These are phyloP conservation scores for Anoplopoma fimbria DNA, from an alignment of 2,113 vertebrate genomes.

Conservation along the genomic window DNA sequence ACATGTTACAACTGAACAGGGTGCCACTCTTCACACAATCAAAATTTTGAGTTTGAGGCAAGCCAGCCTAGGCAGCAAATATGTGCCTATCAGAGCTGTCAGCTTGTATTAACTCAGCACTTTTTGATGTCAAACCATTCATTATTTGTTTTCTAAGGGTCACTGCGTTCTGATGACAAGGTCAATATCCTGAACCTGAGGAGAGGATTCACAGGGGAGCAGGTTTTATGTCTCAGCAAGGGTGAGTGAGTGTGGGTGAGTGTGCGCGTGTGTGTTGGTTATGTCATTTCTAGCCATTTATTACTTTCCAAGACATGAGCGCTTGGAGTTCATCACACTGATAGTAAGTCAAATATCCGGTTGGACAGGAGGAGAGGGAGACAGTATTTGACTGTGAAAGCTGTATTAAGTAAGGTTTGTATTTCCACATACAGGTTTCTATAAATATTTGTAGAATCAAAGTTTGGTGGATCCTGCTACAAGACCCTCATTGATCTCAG, in stretches of 20 bases:
- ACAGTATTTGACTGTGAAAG: neutral
- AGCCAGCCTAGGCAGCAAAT: conserved; percentile 35
- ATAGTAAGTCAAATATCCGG: conserved; percentile 35
- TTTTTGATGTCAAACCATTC: conserved; percentile 61
- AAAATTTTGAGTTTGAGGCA: neutral
- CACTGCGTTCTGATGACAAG: conserved; percentile 60
- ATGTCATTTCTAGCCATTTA: conserved; percentile 20
- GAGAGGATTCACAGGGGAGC: conserved; percentile 10
- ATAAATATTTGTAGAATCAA: neutral
- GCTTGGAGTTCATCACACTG: neutral
- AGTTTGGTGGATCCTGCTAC: neutral
- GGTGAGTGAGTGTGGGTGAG: neutral
- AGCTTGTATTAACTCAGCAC: conserved; percentile 58
- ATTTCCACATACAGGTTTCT: neutral
- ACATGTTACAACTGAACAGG: neutral
- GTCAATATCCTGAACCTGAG: conserved; percentile 46
- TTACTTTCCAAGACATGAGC: conserved; percentile 6
- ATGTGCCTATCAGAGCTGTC: conserved; percentile 33
- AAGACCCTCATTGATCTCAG: neutral
- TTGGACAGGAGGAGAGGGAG: neutral
- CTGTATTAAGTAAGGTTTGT: neutral
- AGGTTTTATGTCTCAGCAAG: neutral
- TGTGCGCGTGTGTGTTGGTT: neutral
- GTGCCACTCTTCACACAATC: conserved; percentile 13
- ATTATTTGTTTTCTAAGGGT: conserved; percentile 61